These are phyloP conservation scores for Anguilla pacifica DNA, from an alignment of 2,797 vertebrate genomes.

Conservation along the genomic window DNA sequence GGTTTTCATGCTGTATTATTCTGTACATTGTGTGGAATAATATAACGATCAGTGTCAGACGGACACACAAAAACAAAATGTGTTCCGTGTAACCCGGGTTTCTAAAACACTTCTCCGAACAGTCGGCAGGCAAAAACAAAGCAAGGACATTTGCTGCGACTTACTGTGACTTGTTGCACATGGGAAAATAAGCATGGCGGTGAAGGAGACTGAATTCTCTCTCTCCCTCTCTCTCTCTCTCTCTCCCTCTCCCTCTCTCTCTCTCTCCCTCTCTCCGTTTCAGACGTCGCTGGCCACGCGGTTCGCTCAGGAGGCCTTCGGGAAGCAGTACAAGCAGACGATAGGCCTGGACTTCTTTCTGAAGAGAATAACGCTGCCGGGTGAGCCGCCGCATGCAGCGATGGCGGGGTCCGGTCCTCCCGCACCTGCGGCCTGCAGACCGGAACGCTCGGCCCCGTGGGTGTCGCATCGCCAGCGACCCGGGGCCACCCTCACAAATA, in stretches of 20 bases:
- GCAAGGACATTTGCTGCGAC: neutral
- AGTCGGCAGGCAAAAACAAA: neutral
- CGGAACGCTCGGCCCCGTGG: neutral
- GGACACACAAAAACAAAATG: neutral
- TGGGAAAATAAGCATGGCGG: neutral
- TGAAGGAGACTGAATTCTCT: neutral
- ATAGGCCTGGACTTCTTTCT: slow-evolving; percentile 99
- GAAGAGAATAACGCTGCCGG: slow-evolving; percentile 96
- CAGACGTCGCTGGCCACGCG: slow-evolving; percentile 96
- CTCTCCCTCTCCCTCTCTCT: slow-evolving; percentile 38
- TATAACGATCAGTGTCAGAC: neutral
- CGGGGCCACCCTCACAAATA: neutral
- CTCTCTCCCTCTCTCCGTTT: slow-evolving; percentile 54
- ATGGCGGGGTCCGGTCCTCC: neutral
- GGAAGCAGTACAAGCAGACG: slow-evolving; percentile 99
- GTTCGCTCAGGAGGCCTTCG: slow-evolving; percentile 98
- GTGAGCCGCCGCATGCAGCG: slow-evolving; percentile 73
- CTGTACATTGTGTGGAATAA: neutral
- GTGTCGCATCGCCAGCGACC: neutral
- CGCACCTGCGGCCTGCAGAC: neutral
- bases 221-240: slow-evolving; percentile 29
- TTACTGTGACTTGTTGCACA: neutral
- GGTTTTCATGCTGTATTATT: slow-evolving; percentile 48
- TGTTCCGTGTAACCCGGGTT: neutral
- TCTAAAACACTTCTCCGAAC: neutral